A percentile compares a stretch with the other conserved stretches of the same genome.
These are phyloP conservation scores for Nematopogon swammerdamellus DNA, from an alignment of 2,888 invertebrate genomes.

Conservation along the genomic window DNA sequence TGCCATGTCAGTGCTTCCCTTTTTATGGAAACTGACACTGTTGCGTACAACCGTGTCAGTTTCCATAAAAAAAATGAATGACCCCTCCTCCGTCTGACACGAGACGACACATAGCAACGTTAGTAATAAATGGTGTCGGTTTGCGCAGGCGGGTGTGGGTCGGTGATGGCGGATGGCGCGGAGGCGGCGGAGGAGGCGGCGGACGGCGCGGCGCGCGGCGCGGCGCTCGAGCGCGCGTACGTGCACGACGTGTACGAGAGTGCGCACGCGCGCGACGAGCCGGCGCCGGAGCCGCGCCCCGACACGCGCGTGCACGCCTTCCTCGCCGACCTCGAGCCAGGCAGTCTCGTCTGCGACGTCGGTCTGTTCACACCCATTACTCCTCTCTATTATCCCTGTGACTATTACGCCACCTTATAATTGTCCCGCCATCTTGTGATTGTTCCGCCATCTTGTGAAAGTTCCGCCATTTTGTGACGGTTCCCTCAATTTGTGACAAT, in stretches of 20 bases:
- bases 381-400: too few species aligned
- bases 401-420: too few species aligned
- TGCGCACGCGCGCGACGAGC: conserved; percentile 63
- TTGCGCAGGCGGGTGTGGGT: conserved; percentile 36
- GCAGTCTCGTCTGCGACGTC: conserved; percentile 91
- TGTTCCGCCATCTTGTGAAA: too few species aligned
- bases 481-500: too few species aligned
- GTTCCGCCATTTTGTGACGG: too few species aligned
- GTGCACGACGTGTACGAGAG: conserved; percentile 96
- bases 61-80: too few species aligned
- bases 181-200: conserved; percentile 48
- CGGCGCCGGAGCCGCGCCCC: conserved; percentile 34
- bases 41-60: too few species aligned
- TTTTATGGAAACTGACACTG: too few species aligned
- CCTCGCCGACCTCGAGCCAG: conserved; percentile 82
- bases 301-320: conserved; percentile 73
- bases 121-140: conserved; percentile 11
- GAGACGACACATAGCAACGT: too few species aligned
- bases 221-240: conserved; percentile 83
- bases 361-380: conserved; percentile 64
- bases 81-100: too few species aligned
- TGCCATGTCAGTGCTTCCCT: too few species aligned
- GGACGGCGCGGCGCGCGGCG: conserved; percentile 67
- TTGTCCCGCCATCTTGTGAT: too few species aligned
- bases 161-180: conserved; percentile 51